phyloP scores from a whole-genome alignment of 1,140 invertebrate species.

The Stegodyphus dumicola region DNA sequence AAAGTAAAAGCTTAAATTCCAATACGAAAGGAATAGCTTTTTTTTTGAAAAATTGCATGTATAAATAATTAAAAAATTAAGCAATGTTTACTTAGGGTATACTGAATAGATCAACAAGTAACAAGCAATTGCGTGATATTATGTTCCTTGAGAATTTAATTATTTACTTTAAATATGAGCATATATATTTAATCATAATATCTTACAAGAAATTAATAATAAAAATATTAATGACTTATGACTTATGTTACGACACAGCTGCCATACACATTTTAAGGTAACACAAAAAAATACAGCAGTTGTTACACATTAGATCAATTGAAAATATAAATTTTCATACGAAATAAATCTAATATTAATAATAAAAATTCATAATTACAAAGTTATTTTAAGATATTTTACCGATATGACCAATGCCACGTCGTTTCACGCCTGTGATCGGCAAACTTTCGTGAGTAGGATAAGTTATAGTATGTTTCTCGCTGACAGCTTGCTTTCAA shows the following conservation, averaged over 20 bases:
- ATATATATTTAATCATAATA: too few relatives aligned
- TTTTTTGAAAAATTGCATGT: not conserved
- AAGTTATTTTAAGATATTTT: not conserved
- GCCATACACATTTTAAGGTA: not conserved
- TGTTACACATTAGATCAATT: not conserved
- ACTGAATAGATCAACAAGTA: too few relatives aligned
- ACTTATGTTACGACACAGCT: not conserved
- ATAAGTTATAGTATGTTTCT: not conserved
- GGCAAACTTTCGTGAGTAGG: not conserved
- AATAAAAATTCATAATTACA: too few relatives aligned
- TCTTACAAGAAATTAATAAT: not conserved
- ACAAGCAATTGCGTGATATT: too few relatives aligned
- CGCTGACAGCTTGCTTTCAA: not conserved
- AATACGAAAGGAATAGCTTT: not conserved
- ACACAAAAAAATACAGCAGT: not conserved
- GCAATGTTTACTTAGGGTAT: too few relatives aligned
- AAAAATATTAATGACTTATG: not conserved
- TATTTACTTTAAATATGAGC: too few relatives aligned
- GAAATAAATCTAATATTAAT: not conserved
- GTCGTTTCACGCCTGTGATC: conserved; percentile 56
- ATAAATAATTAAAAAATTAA: too few relatives aligned
- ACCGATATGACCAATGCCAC: conserved; percentile 50
- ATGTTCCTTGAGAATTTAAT: too few relatives aligned
- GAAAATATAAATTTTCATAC: not conserved
- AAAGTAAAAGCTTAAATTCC: not conserved